Evolutionary conservation across 2,888 invertebrate genomes (phyloP).

Genomic region (Protonemura montana): DNA sequence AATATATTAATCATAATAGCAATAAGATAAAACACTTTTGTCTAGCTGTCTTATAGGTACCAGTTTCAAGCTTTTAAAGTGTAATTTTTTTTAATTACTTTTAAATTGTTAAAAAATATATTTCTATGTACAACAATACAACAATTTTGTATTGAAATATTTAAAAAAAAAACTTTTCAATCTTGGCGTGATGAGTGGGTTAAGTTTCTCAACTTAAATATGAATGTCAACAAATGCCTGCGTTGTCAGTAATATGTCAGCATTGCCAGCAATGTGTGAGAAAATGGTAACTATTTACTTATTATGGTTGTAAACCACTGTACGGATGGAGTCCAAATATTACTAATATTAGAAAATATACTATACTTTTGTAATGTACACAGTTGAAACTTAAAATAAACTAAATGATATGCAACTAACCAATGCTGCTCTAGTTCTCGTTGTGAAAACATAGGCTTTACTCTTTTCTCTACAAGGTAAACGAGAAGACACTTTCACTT

Average conservation of each 20-base stretch:
- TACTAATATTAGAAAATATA: not conserved
- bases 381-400: not conserved
- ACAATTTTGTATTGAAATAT: not conserved
- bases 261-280: too few species aligned
- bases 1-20: not conserved
- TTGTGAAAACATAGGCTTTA: too few species aligned
- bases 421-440: too few species aligned
- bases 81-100: not conserved
- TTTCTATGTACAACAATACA: not conserved
- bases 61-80: not conserved
- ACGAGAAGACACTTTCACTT: too few species aligned
- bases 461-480: too few species aligned
- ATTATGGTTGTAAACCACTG: constrained; percentile 12
- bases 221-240: not conserved
- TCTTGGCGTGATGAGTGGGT: not conserved
- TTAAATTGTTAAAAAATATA: not conserved
- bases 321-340: not conserved
- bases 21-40: not conserved
- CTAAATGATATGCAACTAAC: not conserved
- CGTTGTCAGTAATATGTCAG: not conserved
- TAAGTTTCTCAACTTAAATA: not conserved
- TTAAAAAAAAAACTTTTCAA: not conserved
- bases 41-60: not conserved
- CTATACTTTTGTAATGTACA: constrained; percentile 7
- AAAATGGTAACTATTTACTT: not conserved